Base-by-base conservation (phyloP, 2,888 invertebrate species). In the Steinernema hermaphroditum region DNA sequence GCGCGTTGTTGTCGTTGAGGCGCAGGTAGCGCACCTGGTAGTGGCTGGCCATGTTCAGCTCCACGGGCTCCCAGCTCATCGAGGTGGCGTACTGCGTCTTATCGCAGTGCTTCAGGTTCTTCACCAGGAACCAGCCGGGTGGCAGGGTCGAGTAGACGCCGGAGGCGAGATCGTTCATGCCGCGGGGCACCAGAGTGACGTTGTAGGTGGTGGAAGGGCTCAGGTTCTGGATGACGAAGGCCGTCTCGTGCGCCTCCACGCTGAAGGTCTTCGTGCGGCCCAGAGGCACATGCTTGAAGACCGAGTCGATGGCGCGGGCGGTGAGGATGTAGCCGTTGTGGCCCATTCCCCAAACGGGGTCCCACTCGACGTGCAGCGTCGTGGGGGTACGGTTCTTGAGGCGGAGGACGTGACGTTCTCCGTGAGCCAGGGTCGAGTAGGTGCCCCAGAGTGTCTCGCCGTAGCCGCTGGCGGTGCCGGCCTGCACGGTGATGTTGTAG, bases 401-500 rank as follows among this genome's bases (percentile, higher is more conserved):
- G n/a, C 82, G 76, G 32, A 86, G 79, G 54, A 86, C 82, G 75
- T 86, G 85, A 19, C 79, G 76, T 72, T 83, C 79, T 57, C 85
- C 86, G n/a, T 79, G 76, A 12, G 84, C 81, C 34, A 86, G 78
- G 8, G 86, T 86, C 22, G 85, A 84, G 79, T 84, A 87, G 22
- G 83, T 80, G 74, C 87, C 87, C 87, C 86, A 87, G n/a, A 87
- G 80, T 54, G 81, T 78, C 50, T 80, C 80, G 75, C 85, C 85
- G 76, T 85, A 85, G 16, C 85, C 85, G 50, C 77, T 78, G 72
- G 81, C 83, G 46, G 86, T 87, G 24, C 84, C 86, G n/a, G 84
- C 85, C 76, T 86, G 85, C 0, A 86, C 86, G 6, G 87, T 87
- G 77, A 86, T 86, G 75, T 86, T 86, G 81, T 86, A 86, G 74